A percentile compares a stretch with the other conserved stretches of the same genome.
Evolutionary conservation across 2,113 vertebrate species (phyloP).

Genomic region (Peromyscus leucopus): DNA sequence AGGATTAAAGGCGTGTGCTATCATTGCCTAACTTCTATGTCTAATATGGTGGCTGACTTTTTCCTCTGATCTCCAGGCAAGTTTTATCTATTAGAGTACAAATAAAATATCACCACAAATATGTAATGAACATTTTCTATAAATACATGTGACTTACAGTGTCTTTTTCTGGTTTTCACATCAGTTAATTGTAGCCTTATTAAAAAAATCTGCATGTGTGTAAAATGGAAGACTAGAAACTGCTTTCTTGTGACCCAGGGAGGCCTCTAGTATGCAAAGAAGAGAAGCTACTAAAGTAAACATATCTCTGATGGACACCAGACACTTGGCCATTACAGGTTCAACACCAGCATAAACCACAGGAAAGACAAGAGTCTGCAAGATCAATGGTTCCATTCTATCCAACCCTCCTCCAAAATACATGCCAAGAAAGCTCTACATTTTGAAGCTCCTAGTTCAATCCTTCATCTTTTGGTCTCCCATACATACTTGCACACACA

Average conservation of each 20-base stretch:
- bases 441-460: neutral
- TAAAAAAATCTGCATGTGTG: neutral
- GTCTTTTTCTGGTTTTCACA: neutral
- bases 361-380: too few relatives aligned
- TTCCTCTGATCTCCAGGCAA: too few relatives aligned
- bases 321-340: neutral
- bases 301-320: neutral
- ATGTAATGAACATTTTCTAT: neutral
- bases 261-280: neutral
- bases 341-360: neutral
- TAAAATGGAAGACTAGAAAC: neutral
- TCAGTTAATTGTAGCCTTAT: neutral
- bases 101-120: too few relatives aligned
- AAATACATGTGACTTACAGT: neutral
- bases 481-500: neutral
- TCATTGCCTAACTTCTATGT: too few relatives aligned
- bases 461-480: neutral
- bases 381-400: neutral
- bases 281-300: neutral
- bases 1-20: too few relatives aligned
- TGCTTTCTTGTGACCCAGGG: neutral
- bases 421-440: neutral
- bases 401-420: neutral
- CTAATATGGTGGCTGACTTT: too few relatives aligned
- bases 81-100: too few relatives aligned